Base-by-base conservation (phyloP, 1,140 invertebrate species). In the Drosophila nigrodunni region DNA sequence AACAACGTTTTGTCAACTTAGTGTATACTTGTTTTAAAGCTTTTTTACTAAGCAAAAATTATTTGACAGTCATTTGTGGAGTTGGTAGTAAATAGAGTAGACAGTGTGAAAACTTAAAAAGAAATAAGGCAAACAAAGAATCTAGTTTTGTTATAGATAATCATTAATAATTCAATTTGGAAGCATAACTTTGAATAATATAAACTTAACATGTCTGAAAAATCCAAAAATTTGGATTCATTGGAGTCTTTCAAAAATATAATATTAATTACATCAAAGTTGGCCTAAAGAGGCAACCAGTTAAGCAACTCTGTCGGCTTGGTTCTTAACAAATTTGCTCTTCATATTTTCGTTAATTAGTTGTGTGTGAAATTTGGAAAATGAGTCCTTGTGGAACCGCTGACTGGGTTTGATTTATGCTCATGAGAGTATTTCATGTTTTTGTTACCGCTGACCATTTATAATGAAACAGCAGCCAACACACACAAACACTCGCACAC, bases 391-490 rank as follows among this genome's bases (percentile, higher is more conserved):
- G 21, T 25, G 30, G 25, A 37, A 55, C 18, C 43, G 11, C 11
- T 37, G 15, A 30, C 59, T 74, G 67, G 30, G 64, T 74, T 64
- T 74, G 72, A 74, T 62, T 62, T 74, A 44, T 34, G 41, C 52
- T 49, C 43, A 13, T 34, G 13, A 10, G 37, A 57, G 30, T 15
- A 70, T 50, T 50, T 58, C 39, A 74, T 68, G 72, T 70, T 59
- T 75, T 59, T 71, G 44, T 59, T 70, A 35, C 41, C 52, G 49
- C 44, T 70, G 66, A 44, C 66, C 50, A 46, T 69, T 74, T 62
- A 69, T 74, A 62, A 58, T 69, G 61, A 49, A 74, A 69, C 54
- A 37, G 50, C 52, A 67, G 43, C 44, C 54, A 54, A 52, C 21
- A 50, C 9, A 41, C 44, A 21, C 47, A 57, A 35, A 59, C 25